Evolutionary conservation across 2,888 invertebrate species (phyloP).

Genomic region (Carcina quercana): DNA sequence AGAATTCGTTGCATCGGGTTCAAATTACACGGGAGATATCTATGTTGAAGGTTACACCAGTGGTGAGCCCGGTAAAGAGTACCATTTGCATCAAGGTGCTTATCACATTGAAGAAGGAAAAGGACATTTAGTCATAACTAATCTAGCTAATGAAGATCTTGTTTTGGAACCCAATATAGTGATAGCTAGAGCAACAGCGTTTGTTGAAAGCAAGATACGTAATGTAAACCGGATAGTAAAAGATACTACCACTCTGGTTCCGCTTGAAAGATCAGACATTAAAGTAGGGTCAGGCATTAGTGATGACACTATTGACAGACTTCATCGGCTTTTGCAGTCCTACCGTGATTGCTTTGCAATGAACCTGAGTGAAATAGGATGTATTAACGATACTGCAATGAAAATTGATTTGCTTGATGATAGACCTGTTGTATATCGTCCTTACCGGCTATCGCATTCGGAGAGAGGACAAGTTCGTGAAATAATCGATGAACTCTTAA

Average conservation of each 20-base stretch:
- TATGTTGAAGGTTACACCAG: slow-evolving; percentile 12
- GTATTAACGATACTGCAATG: slow-evolving; percentile 12
- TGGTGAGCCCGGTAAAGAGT: slow-evolving; percentile 12
- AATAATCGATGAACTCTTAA: slow-evolving; percentile 15
- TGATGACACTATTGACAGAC: neutral
- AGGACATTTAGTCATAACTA: slow-evolving; percentile 9
- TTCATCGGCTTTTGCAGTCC: neutral
- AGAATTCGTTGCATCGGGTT: slow-evolving; percentile 2
- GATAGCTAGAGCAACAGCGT: slow-evolving; percentile 1
- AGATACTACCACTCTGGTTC: neutral
- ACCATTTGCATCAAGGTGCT: slow-evolving; percentile 11
- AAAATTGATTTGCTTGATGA: slow-evolving; percentile 14
- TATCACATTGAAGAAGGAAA: slow-evolving; percentile 9
- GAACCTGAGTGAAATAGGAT: slow-evolving; percentile 14
- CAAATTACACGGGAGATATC: slow-evolving; percentile 13
- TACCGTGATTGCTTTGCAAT: slow-evolving; percentile 4
- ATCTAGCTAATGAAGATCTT: neutral
- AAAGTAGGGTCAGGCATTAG: neutral
- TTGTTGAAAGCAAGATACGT: neutral
- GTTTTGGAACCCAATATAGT: neutral
- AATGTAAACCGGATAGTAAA: slow-evolving; percentile 1
- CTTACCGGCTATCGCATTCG: slow-evolving; percentile 14
- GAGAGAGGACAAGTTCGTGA: slow-evolving; percentile 16
- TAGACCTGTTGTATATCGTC: slow-evolving; percentile 17
- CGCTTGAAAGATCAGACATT: neutral